A percentile compares a stretch with the other conserved stretches of the same genome.
Evolutionary conservation across 2,888 invertebrate species (phyloP).

Genomic region (Agonopterix heracliana): DNA sequence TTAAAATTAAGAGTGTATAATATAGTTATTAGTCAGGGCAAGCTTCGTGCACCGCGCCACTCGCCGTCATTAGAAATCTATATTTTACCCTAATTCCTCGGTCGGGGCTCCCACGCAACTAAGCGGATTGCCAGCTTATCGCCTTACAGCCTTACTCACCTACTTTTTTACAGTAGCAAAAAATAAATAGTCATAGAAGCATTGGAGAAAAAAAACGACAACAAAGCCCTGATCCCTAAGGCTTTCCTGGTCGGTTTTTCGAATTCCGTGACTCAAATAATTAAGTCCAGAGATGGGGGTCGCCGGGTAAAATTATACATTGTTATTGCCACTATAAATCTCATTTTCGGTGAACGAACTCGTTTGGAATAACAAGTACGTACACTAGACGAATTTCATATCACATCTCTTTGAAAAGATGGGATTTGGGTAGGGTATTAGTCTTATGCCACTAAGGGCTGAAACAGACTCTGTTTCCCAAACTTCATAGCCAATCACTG

Average conservation of each 20-base stretch:
- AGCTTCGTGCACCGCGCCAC: conserved; percentile 21
- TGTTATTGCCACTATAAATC: conserved; percentile 70
- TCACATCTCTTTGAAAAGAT: conserved; percentile 18
- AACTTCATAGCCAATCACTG: no score
- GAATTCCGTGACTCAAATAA: conserved; percentile 75
- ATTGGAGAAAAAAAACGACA: conserved; percentile 50
- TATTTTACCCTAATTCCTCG: conserved; percentile 63
- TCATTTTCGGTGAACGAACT: conserved; percentile 60
- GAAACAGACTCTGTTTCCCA: neutral
- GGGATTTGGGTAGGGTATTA: conserved; percentile 10
- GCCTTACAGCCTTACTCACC: conserved; percentile 57
- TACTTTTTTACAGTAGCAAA: conserved; percentile 64
- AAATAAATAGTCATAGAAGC: conserved; percentile 49
- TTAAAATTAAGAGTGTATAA: conserved; percentile 1
- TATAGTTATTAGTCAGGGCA: conserved; percentile 13
- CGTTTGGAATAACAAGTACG: conserved; percentile 57
- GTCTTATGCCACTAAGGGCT: neutral
- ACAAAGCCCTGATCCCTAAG: conserved; percentile 62
- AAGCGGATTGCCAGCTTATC: conserved; percentile 73
- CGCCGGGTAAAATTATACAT: conserved; percentile 66
- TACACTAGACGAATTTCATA: conserved; percentile 35
- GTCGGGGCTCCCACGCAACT: conserved; percentile 50
- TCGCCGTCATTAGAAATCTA: conserved; percentile 55
- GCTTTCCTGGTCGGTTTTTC: conserved; percentile 62
- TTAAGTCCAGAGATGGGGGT: conserved; percentile 64